These are phyloP conservation scores for Lutraria lutraria DNA, from an alignment of 2,888 invertebrate genomes.

Conservation along the genomic window DNA sequence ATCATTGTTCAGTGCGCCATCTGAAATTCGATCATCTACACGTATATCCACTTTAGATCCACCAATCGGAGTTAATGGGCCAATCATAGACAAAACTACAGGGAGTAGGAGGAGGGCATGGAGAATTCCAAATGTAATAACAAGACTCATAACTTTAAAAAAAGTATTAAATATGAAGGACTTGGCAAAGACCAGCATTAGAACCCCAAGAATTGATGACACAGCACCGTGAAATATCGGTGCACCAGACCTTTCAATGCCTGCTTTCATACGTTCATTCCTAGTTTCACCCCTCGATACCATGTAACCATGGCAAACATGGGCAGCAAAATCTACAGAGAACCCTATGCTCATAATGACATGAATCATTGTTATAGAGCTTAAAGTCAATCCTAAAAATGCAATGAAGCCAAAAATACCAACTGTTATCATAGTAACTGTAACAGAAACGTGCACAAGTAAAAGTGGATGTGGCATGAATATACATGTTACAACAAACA, in stretches of 20 bases:
- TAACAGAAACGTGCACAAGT: constrained; percentile 73
- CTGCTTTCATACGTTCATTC: constrained; percentile 52
- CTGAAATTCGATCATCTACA: no score
- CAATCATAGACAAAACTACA: constrained; percentile 63
- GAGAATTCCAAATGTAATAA: constrained; percentile 66
- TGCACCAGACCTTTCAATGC: constrained; percentile 60
- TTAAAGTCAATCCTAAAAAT: constrained; percentile 76
- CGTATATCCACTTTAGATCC: no score
- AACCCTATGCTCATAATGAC: constrained; percentile 83
- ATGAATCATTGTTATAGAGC: constrained; percentile 81
- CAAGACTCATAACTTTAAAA: constrained; percentile 72
- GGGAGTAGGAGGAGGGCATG: constrained; percentile 69
- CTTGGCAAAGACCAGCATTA: constrained; percentile 60
- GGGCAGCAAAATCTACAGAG: constrained; percentile 80
- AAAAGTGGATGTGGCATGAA: constrained; percentile 82
- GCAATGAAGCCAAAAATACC: constrained; percentile 81
- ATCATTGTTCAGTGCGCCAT: no score
- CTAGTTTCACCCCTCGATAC: constrained; percentile 44
- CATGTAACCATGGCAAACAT: constrained; percentile 75
- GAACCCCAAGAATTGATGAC: constrained; percentile 70
- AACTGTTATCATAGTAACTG: constrained; percentile 75
- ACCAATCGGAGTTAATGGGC: constrained; percentile 9
- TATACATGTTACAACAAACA: constrained; percentile 78
- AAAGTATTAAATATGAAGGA: constrained; percentile 72
- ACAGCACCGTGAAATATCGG: constrained; percentile 70